These are phyloP conservation scores for Chromobotia macracanthus DNA, from an alignment of 2,797 vertebrate genomes.

Conservation along the genomic window DNA sequence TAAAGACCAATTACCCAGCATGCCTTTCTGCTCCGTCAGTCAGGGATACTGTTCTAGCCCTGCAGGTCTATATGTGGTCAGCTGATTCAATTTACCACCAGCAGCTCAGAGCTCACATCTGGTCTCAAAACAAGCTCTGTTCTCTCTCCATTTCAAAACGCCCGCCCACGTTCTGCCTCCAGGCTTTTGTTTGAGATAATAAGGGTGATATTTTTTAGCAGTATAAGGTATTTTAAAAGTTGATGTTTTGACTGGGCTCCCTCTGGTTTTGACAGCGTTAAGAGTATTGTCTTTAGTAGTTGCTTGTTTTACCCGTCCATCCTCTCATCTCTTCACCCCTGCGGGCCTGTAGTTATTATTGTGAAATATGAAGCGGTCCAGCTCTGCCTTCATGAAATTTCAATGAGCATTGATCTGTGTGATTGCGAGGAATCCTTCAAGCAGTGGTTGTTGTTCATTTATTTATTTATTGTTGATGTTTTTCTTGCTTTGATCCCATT, in stretches of 20 bases:
- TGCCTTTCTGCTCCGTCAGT: conserved; percentile 53
- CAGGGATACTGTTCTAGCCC: conserved; percentile 43
- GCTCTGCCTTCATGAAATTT: conserved; percentile 85
- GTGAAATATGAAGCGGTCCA: conserved; percentile 83
- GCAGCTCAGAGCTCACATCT: conserved; percentile 38
- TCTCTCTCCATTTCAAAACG: conserved; percentile 9
- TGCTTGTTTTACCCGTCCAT: conserved; percentile 59
- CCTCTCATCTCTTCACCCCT: conserved; percentile 32
- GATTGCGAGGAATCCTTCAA: conserved; percentile 73
- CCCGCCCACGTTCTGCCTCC: conserved; percentile 23
- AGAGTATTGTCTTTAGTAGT: conserved; percentile 42
- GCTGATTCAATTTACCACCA: conserved; percentile 50
- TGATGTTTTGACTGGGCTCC: conserved; percentile 42
- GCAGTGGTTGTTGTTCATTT: conserved; percentile 60
- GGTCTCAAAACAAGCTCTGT: conserved; percentile 10
- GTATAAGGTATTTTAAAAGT: conserved; percentile 30
- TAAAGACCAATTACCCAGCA: conserved; percentile 63
- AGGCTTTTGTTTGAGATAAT: conserved; percentile 29
- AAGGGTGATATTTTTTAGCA: conserved; percentile 12
- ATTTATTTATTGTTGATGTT: conserved; percentile 66
- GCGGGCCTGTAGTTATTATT: conserved; percentile 71
- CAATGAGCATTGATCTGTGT: conserved; percentile 84
- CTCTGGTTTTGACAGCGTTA: conserved; percentile 34
- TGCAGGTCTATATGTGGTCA: conserved; percentile 53
- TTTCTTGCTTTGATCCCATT: conserved; percentile 53